Evolutionary conservation across 2,888 invertebrate species (phyloP).

Genomic region (Polydrusus tereticollis): DNA sequence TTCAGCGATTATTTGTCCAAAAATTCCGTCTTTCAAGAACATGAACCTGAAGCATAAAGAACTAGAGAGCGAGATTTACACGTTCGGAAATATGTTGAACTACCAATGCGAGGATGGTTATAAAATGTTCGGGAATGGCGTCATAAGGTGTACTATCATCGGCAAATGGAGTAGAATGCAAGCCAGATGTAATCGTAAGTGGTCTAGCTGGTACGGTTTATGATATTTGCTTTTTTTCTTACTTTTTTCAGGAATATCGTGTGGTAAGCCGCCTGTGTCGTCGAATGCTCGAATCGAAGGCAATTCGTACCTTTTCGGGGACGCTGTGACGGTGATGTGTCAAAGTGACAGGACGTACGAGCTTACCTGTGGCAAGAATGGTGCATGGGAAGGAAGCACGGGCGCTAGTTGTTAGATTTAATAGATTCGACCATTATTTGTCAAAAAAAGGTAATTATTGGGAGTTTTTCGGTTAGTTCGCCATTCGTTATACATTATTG

Average conservation of each 20-base stretch:
- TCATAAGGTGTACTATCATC: slow-evolving; percentile 66
- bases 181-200: slow-evolving; percentile 69
- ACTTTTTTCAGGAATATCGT: slow-evolving; percentile 67
- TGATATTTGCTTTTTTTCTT: too few species aligned
- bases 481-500: too few species aligned
- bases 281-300: slow-evolving; percentile 66
- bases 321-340: slow-evolving; percentile 66
- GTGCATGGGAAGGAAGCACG: slow-evolving; percentile 60
- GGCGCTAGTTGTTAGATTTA: slow-evolving; percentile 2
- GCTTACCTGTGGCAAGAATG: slow-evolving; percentile 59
- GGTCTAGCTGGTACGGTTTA: too few species aligned
- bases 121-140: slow-evolving; percentile 65
- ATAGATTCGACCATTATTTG: too few species aligned
- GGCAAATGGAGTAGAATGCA: slow-evolving; percentile 70
- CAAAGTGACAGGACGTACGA: slow-evolving; percentile 53
- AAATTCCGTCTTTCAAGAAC: slow-evolving; percentile 62
- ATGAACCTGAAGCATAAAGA: slow-evolving; percentile 58
- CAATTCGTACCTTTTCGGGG: slow-evolving; percentile 68
- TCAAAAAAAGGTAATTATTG: too few species aligned
- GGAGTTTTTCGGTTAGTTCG: too few species aligned
- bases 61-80: slow-evolving; percentile 54
- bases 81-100: slow-evolving; percentile 65
- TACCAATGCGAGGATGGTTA: slow-evolving; percentile 69
- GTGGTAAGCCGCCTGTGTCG: slow-evolving; percentile 68
- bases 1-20: slow-evolving; percentile 65